phyloP scores from a whole-genome alignment of 2,797 vertebrate genomes.

The Takifugu rubripes region DNA sequence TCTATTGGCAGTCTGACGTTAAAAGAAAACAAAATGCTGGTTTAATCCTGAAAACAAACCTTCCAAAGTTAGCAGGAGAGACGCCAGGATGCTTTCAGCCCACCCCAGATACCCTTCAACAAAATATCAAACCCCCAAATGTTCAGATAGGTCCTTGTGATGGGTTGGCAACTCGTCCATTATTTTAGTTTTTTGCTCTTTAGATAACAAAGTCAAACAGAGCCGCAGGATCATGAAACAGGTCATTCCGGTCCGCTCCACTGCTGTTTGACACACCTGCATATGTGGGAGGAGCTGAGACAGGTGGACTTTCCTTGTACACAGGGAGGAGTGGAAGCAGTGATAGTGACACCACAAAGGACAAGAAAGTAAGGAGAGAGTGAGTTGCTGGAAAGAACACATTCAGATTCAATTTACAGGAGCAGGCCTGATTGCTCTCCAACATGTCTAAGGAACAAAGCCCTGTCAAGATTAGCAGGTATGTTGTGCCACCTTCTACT shows the following conservation, averaged over 20 bases:
- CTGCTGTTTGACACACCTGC: slow-evolving; percentile 59
- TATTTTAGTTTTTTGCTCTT: background rate
- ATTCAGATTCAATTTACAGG: slow-evolving; percentile 27
- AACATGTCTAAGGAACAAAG: slow-evolving; percentile 66
- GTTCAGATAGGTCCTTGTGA: no score
- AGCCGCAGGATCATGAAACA: slow-evolving; percentile 50
- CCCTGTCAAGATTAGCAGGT: slow-evolving; percentile 61
- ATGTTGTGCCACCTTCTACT: slow-evolving; percentile 38
- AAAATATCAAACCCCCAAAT: no score
- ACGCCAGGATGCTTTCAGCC: no score
- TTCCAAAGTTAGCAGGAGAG: no score
- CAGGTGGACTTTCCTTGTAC: slow-evolving; percentile 62
- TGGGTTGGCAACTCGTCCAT: no score
- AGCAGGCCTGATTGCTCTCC: slow-evolving; percentile 17
- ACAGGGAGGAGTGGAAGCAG: slow-evolving; percentile 6
- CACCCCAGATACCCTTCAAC: no score
- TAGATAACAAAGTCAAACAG: background rate
- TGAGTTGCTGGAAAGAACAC: slow-evolving; percentile 26
- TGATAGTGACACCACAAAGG: background rate
- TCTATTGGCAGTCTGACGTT: no score
- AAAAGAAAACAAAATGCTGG: no score
- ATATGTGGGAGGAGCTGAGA: slow-evolving; percentile 61
- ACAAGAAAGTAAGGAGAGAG: slow-evolving; percentile 5
- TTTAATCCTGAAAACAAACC: no score
- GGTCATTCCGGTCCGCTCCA: slow-evolving; percentile 66